Evolutionary conservation across 2,113 vertebrate species (phyloP), one percentile per base, ranked within the genome.

Genomic region (Sceloporus undulatus): DNA sequence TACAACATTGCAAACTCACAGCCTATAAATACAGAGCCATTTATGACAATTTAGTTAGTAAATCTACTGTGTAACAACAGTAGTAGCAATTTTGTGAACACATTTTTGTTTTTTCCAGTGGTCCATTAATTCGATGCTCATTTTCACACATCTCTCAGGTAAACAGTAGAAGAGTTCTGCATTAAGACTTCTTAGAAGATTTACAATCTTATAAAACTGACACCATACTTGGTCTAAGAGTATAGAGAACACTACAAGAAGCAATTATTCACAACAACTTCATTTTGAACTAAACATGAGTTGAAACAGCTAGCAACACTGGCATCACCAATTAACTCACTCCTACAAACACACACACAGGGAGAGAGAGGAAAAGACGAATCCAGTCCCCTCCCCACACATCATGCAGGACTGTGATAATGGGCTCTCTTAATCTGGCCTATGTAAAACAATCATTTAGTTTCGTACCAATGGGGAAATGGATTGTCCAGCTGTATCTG

Each of bases 1-100:
- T 62, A 79, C 82, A 90, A 86, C 84, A 80, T 0, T 0, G 73
- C 4, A 27, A 59, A 85, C 86, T 87, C 73, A 85, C 80, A 82
- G 84, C 52, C 23, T 90, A 62, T 62, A 62, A 62, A 62, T 62
- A 16, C 59, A 62, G 38, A 62, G 70, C 9, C n/a, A 16, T 65
- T 65, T 14, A 23, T 66, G 38, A 66, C 62, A 82, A 75, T 10
- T 3, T 88, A 40, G 87, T 79, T 70, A 56, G 87, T 2, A 6
- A 34, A 29, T 9, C 8, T 88, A 38, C 85, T 82, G 62, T 66
- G 84, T 2, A 8, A 38, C 9, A 48, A 29, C 56, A 48, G 75
- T 16, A 78, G 48, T 52, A 77, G 81, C 48, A 19, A 40, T 76
- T 56, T 27, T 84, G 38, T 0, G 0, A 21, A 75, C 87, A 4